Conservation (phyloP, 2,797 vertebrate genomes). For the Rhinatrema bivittatum region DNA sequence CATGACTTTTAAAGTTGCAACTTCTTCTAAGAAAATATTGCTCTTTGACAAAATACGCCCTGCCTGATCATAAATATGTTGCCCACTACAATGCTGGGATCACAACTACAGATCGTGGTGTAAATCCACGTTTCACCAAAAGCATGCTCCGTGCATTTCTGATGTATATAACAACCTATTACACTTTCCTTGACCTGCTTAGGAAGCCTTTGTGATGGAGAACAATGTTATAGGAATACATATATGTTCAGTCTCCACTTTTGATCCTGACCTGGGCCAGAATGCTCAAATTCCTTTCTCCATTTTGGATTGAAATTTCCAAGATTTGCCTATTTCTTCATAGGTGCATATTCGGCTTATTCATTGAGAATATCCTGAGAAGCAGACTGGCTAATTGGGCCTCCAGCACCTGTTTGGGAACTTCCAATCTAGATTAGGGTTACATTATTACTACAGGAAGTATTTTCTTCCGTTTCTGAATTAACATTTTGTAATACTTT, state of each 20-base stretch:
- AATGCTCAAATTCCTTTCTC: conserved; percentile 54
- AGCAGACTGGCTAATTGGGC: too few species aligned
- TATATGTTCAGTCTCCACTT: conserved; percentile 34
- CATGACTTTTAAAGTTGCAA: conserved; percentile 37
- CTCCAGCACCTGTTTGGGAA: too few species aligned
- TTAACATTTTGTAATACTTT: too few species aligned
- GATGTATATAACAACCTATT: conserved; percentile 46
- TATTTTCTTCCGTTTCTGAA: too few species aligned
- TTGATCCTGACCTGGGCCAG: conserved; percentile 32
- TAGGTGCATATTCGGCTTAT: conserved; percentile 60
- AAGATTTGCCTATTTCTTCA: conserved; percentile 46
- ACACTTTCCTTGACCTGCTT: conserved; percentile 19
- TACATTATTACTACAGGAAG: too few species aligned
- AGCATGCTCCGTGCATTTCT: conserved; percentile 20
- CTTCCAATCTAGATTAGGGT: too few species aligned
- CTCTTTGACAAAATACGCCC: too few species aligned
- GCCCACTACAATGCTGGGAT: conserved; percentile 4
- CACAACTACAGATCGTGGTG: conserved; percentile 28
- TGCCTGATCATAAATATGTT: conserved; percentile 37
- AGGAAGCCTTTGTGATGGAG: conserved; percentile 28
- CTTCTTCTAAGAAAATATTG: conserved; percentile 46
- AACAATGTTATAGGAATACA: conserved; percentile 31
- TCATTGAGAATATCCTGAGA: too few species aligned
- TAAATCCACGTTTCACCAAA: conserved; percentile 23
- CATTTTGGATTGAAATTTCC: conserved; percentile 45